Evolutionary conservation across 2,797 vertebrate genomes (phyloP).

Genomic region (Harpagifer antarcticus): DNA sequence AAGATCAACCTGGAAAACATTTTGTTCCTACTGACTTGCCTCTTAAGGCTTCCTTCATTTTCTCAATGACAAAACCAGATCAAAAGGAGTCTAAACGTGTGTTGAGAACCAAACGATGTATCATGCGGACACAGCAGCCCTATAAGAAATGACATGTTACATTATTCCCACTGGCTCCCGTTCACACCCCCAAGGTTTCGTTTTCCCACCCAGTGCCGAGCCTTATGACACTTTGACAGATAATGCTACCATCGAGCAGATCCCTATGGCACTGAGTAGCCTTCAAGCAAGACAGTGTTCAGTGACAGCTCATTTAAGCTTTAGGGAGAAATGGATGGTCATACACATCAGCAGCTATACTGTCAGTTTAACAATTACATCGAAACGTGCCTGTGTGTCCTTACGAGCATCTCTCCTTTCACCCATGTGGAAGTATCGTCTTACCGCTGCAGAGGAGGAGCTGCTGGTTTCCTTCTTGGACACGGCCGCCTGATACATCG

Average conservation of each 20-base stretch:
- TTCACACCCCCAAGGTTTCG: constrained; percentile 8
- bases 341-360: not conserved
- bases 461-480: constrained; percentile 82
- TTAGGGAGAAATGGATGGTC: not conserved
- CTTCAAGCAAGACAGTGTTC: not conserved
- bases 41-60: no score
- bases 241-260: not conserved
- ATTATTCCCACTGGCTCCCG: not conserved
- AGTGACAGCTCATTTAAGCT: constrained; percentile 9
- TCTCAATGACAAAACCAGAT: no score
- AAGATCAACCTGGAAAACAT: no score
- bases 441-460: constrained; percentile 78
- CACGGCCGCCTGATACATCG: constrained; percentile 92
- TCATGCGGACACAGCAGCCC: not conserved
- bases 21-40: no score
- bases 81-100: not conserved
- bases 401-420: constrained; percentile 22
- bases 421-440: constrained; percentile 49
- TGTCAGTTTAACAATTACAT: not conserved
- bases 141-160: not conserved
- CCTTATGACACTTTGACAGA: constrained; percentile 29
- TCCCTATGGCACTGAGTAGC: constrained; percentile 1
- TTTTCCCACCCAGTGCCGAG: constrained; percentile 5
- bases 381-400: constrained; percentile 3
- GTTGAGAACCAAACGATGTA: not conserved